Evolutionary conservation across 37 sponge, comb jelly and placozoan species (phyloP).

Genomic region (Beroe ovata): DNA sequence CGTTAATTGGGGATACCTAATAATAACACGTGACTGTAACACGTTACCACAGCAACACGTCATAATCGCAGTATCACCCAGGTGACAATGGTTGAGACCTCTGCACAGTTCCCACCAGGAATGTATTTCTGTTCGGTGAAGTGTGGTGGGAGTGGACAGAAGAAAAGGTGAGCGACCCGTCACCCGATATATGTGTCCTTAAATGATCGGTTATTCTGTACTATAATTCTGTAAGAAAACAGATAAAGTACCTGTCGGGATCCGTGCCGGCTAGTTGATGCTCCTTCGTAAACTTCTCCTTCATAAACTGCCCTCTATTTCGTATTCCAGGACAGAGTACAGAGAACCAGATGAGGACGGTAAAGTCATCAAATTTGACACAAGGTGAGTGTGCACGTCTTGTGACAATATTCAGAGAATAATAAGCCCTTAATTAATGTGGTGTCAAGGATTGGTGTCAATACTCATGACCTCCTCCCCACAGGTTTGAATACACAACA

Average conservation of each 20-base stretch:
- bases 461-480: background rate
- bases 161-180: no score
- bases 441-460: background rate
- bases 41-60: no score
- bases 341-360: background rate
- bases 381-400: background rate
- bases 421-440: no score
- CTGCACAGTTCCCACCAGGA: background rate
- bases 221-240: background rate
- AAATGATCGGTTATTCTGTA: background rate
- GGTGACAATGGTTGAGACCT: background rate
- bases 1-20: no score
- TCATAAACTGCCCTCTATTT: no score
- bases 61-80: no score
- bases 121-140: background rate
- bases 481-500: background rate
- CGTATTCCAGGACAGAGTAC: background rate
- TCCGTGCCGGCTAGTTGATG: no score
- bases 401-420: background rate
- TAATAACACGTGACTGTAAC: no score
- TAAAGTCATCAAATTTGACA: background rate
- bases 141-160: background rate
- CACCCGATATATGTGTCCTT: no score
- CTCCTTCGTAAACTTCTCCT: no score
- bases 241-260: no score